A percentile compares a stretch with the other conserved stretches of the same genome.
Evolutionary conservation across 2,888 invertebrate genomes (phyloP).

Genomic region (Oeneis ivallda): DNA sequence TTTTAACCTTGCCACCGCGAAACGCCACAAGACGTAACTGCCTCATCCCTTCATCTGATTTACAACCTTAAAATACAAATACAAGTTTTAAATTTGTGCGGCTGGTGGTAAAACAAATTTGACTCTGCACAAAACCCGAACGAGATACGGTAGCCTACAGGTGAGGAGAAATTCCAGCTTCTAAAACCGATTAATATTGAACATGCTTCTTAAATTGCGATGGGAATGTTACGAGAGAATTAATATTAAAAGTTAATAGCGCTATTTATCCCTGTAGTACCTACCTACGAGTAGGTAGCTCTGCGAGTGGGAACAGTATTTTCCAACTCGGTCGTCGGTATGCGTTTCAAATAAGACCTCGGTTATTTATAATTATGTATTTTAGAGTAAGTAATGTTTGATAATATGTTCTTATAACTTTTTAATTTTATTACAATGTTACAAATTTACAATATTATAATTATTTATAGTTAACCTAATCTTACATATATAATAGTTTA

Average conservation of each 20-base stretch:
- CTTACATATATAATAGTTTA: too few species aligned
- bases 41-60: background rate
- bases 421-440: too few species aligned
- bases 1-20: constrained; percentile 56
- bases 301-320: background rate
- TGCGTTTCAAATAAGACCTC: background rate
- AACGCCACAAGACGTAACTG: constrained; percentile 39
- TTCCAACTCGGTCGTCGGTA: background rate
- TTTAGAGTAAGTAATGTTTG: too few species aligned
- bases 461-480: too few species aligned
- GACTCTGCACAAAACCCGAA: constrained; percentile 43
- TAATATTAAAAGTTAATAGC: constrained; percentile 21
- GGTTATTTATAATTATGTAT: too few species aligned
- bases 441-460: too few species aligned
- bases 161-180: constrained; percentile 40
- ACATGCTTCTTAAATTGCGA: constrained; percentile 43
- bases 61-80: background rate
- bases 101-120: constrained; percentile 36
- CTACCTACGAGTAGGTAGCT: too few species aligned
- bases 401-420: too few species aligned
- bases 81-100: constrained; percentile 20
- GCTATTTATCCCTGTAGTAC: constrained; percentile 11
- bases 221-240: constrained; percentile 25
- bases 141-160: constrained; percentile 55
- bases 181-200: constrained; percentile 45